Percentiles rank a stretch among this genome's conserved stretches.
These are phyloP conservation scores for Sinocyclocheilus maitianheensis DNA, from an alignment of 2,113 vertebrate genomes.

Conservation along the genomic window DNA sequence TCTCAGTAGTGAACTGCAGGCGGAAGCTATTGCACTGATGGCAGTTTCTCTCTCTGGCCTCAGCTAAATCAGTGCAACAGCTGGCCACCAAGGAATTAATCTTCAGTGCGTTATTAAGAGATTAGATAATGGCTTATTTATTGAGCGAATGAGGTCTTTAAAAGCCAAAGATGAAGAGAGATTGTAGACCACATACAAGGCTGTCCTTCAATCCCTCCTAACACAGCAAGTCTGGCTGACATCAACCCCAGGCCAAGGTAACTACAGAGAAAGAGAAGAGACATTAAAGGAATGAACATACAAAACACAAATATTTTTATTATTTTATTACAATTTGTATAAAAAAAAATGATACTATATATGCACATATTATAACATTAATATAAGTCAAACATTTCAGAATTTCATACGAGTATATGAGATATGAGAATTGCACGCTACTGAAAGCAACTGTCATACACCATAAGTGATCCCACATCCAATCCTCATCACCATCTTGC, in stretches of 20 bases:
- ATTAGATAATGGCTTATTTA: conserved; percentile 81
- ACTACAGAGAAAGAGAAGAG: conserved; percentile 67
- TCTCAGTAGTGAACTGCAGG: conserved; percentile 40
- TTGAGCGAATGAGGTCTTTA: conserved; percentile 53
- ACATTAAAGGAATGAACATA: neutral
- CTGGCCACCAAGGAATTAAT: conserved; percentile 75
- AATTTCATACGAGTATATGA: neutral
- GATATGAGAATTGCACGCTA: neutral
- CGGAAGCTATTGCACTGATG: conserved; percentile 39
- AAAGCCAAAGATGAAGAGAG: conserved; percentile 65
- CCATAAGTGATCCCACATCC: neutral
- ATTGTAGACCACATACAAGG: conserved; percentile 77
- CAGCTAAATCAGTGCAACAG: conserved; percentile 68
- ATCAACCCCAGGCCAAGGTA: conserved; percentile 94
- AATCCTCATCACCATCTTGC: neutral
- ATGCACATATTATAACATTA: neutral
- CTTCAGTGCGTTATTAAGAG: conserved; percentile 74
- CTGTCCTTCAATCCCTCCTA: conserved; percentile 84
- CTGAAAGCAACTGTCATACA: neutral
- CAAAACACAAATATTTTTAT: neutral
- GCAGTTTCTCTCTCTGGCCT: conserved; percentile 59
- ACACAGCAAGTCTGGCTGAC: conserved; percentile 87
- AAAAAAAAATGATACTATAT: too few species aligned
- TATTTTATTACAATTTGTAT: too few species aligned
- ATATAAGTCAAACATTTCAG: neutral